phyloP scores from a whole-genome alignment of 2,797 vertebrate species.

The Hylomyscus alleni region DNA sequence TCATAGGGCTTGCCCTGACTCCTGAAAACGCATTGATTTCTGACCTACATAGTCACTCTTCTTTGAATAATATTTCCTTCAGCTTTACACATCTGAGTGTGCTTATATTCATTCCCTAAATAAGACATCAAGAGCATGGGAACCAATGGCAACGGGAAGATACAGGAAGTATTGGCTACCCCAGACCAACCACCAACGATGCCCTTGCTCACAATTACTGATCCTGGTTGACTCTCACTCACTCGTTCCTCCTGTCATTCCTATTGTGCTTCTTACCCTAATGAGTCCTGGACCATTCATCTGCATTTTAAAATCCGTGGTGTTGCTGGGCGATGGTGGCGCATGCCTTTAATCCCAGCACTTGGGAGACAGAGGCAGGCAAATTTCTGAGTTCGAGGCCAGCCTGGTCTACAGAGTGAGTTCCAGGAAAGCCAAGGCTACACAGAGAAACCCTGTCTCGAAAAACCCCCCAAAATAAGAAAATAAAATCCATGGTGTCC shows the following conservation, averaged over 20 bases:
- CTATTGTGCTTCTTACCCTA: background rate
- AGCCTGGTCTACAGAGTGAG: too few relatives aligned
- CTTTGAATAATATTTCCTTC: background rate
- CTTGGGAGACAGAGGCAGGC: too few relatives aligned
- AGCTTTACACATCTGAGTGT: background rate
- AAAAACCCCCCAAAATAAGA: too few relatives aligned
- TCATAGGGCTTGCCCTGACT: background rate
- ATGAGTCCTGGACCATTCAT: background rate
- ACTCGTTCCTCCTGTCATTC: background rate
- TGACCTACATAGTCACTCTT: too few relatives aligned
- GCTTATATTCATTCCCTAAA: background rate
- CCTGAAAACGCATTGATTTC: background rate
- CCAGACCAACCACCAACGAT: fast-evolving
- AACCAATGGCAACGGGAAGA: background rate
- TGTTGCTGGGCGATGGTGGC: background rate
- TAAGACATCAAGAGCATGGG: background rate
- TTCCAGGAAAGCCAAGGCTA: too few relatives aligned
- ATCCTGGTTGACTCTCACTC: background rate
- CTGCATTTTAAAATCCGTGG: background rate
- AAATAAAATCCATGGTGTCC: background rate
- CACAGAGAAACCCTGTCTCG: too few relatives aligned
- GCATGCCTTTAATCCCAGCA: too few relatives aligned
- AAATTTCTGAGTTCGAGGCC: too few relatives aligned
- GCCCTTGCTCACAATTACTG: background rate
- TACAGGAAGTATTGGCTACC: background rate